Evolutionary conservation across 2,113 vertebrate genomes (phyloP).

Genomic region (Pangasianodon gigas): DNA sequence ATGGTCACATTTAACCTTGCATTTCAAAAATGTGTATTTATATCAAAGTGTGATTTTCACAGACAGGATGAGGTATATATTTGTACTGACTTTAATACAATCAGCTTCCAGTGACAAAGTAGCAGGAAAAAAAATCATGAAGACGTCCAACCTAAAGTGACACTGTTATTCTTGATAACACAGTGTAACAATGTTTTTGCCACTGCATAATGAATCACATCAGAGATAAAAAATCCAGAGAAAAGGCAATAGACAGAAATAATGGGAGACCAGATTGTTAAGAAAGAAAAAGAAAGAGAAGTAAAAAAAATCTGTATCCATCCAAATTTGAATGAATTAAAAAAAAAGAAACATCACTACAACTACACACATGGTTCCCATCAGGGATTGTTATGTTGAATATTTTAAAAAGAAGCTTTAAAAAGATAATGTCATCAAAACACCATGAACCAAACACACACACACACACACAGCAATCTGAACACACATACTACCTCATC

Average conservation of each 20-base stretch:
- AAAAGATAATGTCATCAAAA: background rate
- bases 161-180: slow-evolving; percentile 64
- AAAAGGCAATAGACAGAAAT: slow-evolving; percentile 52
- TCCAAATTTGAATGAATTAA: background rate
- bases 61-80: slow-evolving; percentile 6
- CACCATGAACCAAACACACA: background rate
- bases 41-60: background rate
- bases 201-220: slow-evolving; percentile 72
- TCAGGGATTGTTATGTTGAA: background rate
- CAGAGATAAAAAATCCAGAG: slow-evolving; percentile 63
- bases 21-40: background rate
- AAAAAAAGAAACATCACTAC: background rate
- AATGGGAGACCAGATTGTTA: background rate
- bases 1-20: background rate
- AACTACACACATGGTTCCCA: background rate
- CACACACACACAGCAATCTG: background rate
- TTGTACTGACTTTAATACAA: slow-evolving; percentile 7
- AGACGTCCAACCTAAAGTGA: slow-evolving; percentile 61
- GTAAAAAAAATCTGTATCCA: background rate
- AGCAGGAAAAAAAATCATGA: slow-evolving; percentile 49
- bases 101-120: slow-evolving; percentile 60
- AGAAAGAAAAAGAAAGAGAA: background rate
- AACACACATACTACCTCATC: background rate
- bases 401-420: background rate
- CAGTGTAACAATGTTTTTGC: slow-evolving; percentile 66